These are phyloP conservation scores for Callyntrura sp. DNA, from an alignment of 2,888 invertebrate species.

Conservation along the genomic window DNA sequence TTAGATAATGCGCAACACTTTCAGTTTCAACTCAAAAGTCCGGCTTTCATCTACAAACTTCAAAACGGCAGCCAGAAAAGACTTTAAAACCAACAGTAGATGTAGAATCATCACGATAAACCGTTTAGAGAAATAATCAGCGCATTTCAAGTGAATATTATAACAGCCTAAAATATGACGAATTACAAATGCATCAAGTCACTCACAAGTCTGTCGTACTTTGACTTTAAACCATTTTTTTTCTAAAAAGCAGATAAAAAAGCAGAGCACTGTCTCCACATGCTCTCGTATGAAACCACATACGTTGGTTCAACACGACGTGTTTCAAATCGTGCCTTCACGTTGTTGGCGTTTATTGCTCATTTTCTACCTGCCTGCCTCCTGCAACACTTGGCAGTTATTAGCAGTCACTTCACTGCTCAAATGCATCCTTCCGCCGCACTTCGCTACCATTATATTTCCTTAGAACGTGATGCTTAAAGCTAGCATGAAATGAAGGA, in stretches of 20 bases:
- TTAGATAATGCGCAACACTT: neutral
- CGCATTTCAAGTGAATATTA: no score
- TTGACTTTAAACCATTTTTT: neutral
- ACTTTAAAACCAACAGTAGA: neutral
- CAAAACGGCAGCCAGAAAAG: conserved; percentile 9
- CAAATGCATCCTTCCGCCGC: conserved; percentile 43
- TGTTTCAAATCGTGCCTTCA: neutral
- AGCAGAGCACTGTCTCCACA: neutral
- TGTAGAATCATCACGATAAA: conserved; percentile 9
- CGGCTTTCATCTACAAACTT: neutral
- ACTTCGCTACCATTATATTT: neutral
- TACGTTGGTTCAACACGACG: neutral
- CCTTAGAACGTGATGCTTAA: conserved; percentile 2
- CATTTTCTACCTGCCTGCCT: conserved; percentile 43
- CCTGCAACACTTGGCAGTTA: neutral
- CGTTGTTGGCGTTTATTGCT: neutral
- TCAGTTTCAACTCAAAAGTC: conserved; percentile 34
- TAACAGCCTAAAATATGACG: neutral
- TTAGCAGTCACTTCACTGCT: neutral
- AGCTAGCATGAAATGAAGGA: conserved; percentile 20
- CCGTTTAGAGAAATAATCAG: conserved; percentile 11
- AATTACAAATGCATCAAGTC: conserved; percentile 5
- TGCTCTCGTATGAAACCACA: no score
- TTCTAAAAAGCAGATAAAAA: neutral
- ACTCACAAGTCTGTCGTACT: conserved; percentile 8